These are phyloP conservation scores for Drosophila quinaria DNA, from an alignment of 2,888 invertebrate species.

Conservation along the genomic window DNA sequence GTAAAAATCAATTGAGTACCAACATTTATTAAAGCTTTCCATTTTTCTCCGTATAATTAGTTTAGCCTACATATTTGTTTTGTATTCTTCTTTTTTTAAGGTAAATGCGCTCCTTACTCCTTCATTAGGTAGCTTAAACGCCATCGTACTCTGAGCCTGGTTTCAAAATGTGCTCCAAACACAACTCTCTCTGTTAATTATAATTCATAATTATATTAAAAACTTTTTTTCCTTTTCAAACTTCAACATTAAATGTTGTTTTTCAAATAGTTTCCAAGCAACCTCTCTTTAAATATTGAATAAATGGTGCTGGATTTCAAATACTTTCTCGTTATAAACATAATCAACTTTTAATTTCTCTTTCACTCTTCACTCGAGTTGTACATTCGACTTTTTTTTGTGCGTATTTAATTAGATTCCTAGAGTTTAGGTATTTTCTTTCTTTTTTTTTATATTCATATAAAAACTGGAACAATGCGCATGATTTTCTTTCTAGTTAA, in stretches of 20 bases:
- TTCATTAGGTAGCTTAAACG: slow-evolving; percentile 24
- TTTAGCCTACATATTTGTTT: slow-evolving; percentile 38
- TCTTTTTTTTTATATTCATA: slow-evolving; percentile 43
- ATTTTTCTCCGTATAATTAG: slow-evolving; percentile 52
- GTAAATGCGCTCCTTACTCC: slow-evolving; percentile 36
- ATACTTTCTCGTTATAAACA: slow-evolving; percentile 16
- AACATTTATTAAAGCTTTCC: slow-evolving; percentile 72
- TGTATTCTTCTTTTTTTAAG: slow-evolving; percentile 13
- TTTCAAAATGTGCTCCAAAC: slow-evolving; percentile 24
- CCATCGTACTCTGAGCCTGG: slow-evolving; percentile 24
- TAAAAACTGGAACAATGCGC: slow-evolving; percentile 73
- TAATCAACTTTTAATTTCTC: slow-evolving; percentile 11
- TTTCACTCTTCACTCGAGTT: slow-evolving; percentile 29
- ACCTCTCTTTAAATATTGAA: slow-evolving; percentile 25
- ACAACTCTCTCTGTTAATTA: slow-evolving; percentile 33
- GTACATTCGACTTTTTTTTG: slow-evolving; percentile 65
- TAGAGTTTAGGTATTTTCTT: slow-evolving; percentile 56
- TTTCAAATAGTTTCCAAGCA: slow-evolving; percentile 32
- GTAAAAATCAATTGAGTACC: slow-evolving; percentile 63
- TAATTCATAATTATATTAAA: slow-evolving; percentile 6
- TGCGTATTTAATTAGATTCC: slow-evolving; percentile 70
- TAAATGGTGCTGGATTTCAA: slow-evolving; percentile 38
- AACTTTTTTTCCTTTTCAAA: slow-evolving; percentile 6
- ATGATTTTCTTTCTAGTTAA: slow-evolving; percentile 52
- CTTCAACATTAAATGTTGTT: slow-evolving; percentile 55